These are phyloP conservation scores for Drosophila multiciliata DNA, from an alignment of 2,888 invertebrate genomes.

Conservation along the genomic window DNA sequence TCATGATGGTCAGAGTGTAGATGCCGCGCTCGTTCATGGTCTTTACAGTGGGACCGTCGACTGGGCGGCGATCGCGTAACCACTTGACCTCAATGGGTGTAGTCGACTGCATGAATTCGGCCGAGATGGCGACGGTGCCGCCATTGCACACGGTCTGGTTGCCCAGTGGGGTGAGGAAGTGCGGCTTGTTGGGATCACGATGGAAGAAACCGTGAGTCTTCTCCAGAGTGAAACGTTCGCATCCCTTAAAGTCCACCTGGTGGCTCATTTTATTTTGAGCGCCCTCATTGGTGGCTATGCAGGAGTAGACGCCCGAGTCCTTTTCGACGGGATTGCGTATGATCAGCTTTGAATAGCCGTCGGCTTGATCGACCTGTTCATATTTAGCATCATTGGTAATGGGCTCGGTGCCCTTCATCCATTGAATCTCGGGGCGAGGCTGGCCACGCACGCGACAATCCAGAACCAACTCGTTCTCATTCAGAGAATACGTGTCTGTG, in stretches of 20 bases:
- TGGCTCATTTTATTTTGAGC: constrained; percentile 91
- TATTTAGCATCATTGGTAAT: constrained; percentile 87
- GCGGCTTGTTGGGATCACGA: constrained; percentile 88
- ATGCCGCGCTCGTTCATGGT: constrained; percentile 89
- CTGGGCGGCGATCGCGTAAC: constrained; percentile 88
- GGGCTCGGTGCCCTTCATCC: constrained; percentile 90
- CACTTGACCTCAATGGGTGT: constrained; percentile 91
- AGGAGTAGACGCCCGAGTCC: constrained; percentile 91
- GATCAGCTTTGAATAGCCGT: constrained; percentile 90
- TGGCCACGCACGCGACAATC: constrained; percentile 92
- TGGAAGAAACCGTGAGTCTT: constrained; percentile 85
- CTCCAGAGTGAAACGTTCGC: constrained; percentile 84
- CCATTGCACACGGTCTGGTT: constrained; percentile 91
- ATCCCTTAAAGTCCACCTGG: constrained; percentile 88
- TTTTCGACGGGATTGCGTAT: constrained; percentile 88
- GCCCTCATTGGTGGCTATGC: constrained; percentile 90
- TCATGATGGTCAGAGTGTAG: constrained; percentile 90
- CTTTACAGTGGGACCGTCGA: constrained; percentile 87
- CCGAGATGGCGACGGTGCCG: constrained; percentile 92
- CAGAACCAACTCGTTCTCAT: constrained; percentile 90
- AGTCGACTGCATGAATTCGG: constrained; percentile 89
- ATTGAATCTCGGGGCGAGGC: constrained; percentile 90
- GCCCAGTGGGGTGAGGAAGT: constrained; percentile 89
- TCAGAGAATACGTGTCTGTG: constrained; percentile 89
- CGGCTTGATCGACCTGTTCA: constrained; percentile 88